These are phyloP conservation scores for Enteromius afrohamiltoni DNA, from an alignment of 2,797 vertebrate species.

Conservation along the genomic window DNA sequence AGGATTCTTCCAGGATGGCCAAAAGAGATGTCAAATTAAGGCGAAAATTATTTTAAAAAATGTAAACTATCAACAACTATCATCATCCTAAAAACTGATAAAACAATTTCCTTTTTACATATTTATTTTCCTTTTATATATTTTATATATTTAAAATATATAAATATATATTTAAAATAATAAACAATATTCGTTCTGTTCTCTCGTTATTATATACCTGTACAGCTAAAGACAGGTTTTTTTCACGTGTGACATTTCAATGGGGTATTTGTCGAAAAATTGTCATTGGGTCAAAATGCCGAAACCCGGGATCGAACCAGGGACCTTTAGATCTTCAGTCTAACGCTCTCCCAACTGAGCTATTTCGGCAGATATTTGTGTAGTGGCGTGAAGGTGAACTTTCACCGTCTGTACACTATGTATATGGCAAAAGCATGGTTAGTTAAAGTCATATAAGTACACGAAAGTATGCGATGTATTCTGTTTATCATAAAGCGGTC, in stretches of 20 bases:
- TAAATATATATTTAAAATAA: not conserved
- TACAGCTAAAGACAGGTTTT: not conserved
- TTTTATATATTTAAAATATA: too few species aligned
- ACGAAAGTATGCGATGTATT: not conserved
- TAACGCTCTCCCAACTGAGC: conserved; percentile 64
- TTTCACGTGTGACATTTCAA: not conserved
- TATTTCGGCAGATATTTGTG: conserved; percentile 49
- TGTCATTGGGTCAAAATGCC: conserved; percentile 32
- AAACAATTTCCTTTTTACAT: too few species aligned
- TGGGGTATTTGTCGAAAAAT: not conserved
- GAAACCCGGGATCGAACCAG: conserved; percentile 69
- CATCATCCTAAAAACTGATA: too few species aligned
- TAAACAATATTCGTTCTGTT: not conserved
- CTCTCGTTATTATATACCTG: not conserved
- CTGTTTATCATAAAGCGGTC: not conserved
- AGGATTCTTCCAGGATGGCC: not conserved
- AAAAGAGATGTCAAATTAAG: not conserved
- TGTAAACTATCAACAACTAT: too few species aligned
- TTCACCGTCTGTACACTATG: too few species aligned
- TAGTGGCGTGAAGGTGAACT: too few species aligned
- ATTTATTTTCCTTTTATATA: too few species aligned
- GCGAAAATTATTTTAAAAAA: not conserved
- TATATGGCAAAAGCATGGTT: too few species aligned
- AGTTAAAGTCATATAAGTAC: not conserved
- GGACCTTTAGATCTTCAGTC: conserved; percentile 69